Evolutionary conservation across 1,140 invertebrate genomes (phyloP), one percentile per base, ranked within the genome.

Genomic region (Amyelois transitella): DNA sequence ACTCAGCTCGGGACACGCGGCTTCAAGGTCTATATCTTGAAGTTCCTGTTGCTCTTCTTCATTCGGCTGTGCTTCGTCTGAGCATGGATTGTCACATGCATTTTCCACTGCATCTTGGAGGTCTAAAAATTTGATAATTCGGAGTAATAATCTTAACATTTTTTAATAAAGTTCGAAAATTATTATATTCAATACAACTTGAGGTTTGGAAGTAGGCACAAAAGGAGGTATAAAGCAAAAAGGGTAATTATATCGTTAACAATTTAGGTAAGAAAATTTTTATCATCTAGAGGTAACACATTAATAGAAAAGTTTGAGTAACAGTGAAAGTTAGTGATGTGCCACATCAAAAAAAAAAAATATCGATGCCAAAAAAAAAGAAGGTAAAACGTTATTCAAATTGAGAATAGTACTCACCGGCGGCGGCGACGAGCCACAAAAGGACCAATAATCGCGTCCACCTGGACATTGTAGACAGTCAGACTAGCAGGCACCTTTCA

Each of bases 1-100:
- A 32, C 77, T 86, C 1, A 87, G 71, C 49, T 86, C 84, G 1
- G 84, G 84, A 49, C 84, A 87, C 1, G 51, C 73, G 0, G 70
- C 75, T 38, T 76, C 71, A 18, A 87, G 51, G 2, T 81, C 82
- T 7, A 81, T 21, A 21, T 78, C 75, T 45, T 74, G 69, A 6
- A 55, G 43, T 10, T 68, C 62, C 18, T 25, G 43, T 7, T 72
- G 62, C 1, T 74, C 64, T 58, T 53, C 14, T 69, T 68, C 21
- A 5, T 0, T 21, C 2, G 19, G 7, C 45, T 48, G 45, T 2
- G 1, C 10, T 10, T 22, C 45, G 20, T 48, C 18, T 21, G 45
- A 48, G n/a, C 45, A 48, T n/a, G 18, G 20, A 14, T 38, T 38
- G 32, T 38, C 32, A 8, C 32, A 38, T 2, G 6, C 25, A 10